Evolutionary conservation across 1,140 invertebrate genomes (phyloP), one percentile per base, ranked within the genome.

Genomic region (Sminthurinus signatus): DNA sequence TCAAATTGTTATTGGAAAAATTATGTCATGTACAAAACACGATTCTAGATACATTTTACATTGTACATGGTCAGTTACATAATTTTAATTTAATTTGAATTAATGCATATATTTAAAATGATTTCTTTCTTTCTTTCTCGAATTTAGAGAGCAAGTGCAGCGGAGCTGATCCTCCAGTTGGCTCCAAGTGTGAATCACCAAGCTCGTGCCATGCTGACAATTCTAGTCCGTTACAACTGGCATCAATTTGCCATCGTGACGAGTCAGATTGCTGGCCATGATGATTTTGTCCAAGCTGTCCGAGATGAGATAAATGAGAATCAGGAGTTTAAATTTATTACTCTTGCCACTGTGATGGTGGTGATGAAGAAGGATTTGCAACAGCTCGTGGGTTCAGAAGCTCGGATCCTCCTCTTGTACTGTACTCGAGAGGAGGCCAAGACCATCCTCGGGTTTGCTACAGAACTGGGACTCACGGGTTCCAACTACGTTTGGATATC

Each of bases 401-500:
- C 92, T 0, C 81, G 94, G 10, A 92, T 97, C 0, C 91, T 97
- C 84, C 80, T 98, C 2, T 81, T 98, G 14, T 96, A 96, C 77
- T 90, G 88, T 43, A 94, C 89, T 14, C 83, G 87, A 63, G 85
- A 88, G 70, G 91, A 95, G 75, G 92, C 93, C 0, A 84, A 85
- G 23, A 83, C 84, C 60, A 96, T 98, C 29, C 78, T 98, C 46
- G 82, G 82, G 1, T 84, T 83, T 15, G 93, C 93, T 2, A 81
- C 83, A 60, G 85, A 90, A 69, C 81, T 91, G 66, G 89, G 91
- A 68, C 84, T 96, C 48, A 95, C 92, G 0, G 91, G 91, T 2
- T 88, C 93, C 75, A 93, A 95, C 75, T 96, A 95, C 75, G 91
- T 96, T 8, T 97, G 94, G 94, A 90, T 98, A 51, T 91, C 65